A percentile compares a stretch with the other conserved stretches of the same genome.
Conservation (phyloP, 2,113 vertebrate species). For the Hydrochoerus hydrochaeris region DNA sequence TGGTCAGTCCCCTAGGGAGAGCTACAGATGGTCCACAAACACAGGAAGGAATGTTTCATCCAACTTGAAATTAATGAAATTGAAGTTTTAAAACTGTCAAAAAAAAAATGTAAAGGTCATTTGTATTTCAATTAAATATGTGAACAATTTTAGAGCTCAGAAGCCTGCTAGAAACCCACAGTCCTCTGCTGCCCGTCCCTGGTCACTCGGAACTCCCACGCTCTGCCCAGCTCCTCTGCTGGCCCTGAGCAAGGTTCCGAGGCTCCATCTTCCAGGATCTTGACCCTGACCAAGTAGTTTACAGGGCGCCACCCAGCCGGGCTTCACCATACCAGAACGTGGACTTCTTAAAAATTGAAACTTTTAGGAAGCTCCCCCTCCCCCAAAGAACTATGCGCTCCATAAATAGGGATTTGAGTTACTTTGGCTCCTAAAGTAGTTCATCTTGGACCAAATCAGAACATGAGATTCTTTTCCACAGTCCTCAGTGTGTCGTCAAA, state of each 20-base stretch:
- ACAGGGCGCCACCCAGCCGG: not conserved
- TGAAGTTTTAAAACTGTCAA: constrained; percentile 2
- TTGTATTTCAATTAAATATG: not conserved
- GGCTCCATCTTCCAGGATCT: not conserved
- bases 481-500: constrained; percentile 59
- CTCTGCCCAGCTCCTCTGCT: not conserved
- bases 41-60: not conserved
- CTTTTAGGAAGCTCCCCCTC: not conserved
- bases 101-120: not conserved
- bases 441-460: constrained; percentile 69
- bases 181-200: not conserved
- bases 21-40: not conserved
- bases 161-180: not conserved
- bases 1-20: not conserved
- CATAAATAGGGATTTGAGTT: constrained; percentile 45
- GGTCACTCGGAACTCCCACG: not conserved
- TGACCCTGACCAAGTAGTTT: not conserved
- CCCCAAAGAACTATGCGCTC: not conserved
- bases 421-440: constrained; percentile 40
- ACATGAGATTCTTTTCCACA: constrained; percentile 71
- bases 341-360: not conserved
- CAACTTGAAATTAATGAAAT: not conserved
- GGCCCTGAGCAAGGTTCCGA: not conserved
- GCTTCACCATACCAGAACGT: not conserved
- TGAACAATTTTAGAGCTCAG: constrained; percentile 21